Evolutionary conservation across 2,797 vertebrate genomes (phyloP).

Genomic region (Lepilemur ruficaudatus): DNA sequence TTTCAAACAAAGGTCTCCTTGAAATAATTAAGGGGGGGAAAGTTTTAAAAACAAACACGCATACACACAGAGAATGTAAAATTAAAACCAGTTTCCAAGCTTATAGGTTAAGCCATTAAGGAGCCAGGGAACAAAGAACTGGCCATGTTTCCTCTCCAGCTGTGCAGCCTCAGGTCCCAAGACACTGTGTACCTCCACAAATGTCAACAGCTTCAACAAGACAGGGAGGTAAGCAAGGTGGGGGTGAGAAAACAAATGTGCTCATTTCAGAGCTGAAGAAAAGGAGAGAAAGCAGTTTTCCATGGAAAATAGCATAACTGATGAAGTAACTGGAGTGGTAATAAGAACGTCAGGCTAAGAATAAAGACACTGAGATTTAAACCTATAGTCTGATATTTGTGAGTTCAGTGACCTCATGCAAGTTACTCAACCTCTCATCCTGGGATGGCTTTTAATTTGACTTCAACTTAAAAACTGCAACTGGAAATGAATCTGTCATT

Average conservation of each 20-base stretch:
- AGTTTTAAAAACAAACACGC: conserved; percentile 50
- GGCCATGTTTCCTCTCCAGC: conserved; percentile 9
- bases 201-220: background rate
- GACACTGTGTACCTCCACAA: background rate
- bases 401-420: background rate
- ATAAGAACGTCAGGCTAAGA: background rate
- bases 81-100: conserved; percentile 66
- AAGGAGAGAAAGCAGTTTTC: background rate
- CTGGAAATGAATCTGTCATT: background rate
- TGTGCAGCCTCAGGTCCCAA: conserved; percentile 1
- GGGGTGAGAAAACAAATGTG: background rate
- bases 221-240: background rate
- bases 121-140: background rate
- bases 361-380: background rate
- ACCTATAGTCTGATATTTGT: background rate
- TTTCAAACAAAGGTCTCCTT: conserved; percentile 63
- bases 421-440: background rate
- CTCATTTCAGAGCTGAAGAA: background rate
- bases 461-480: background rate
- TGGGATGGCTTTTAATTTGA: background rate
- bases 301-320: background rate
- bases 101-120: conserved; percentile 19
- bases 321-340: background rate
- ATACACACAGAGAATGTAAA: conserved; percentile 41
- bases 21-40: conserved; percentile 35